Percentiles rank a stretch among this genome's conserved stretches.
phyloP scores from a whole-genome alignment of 2,888 invertebrate species.

The Candidula unifasciata region DNA sequence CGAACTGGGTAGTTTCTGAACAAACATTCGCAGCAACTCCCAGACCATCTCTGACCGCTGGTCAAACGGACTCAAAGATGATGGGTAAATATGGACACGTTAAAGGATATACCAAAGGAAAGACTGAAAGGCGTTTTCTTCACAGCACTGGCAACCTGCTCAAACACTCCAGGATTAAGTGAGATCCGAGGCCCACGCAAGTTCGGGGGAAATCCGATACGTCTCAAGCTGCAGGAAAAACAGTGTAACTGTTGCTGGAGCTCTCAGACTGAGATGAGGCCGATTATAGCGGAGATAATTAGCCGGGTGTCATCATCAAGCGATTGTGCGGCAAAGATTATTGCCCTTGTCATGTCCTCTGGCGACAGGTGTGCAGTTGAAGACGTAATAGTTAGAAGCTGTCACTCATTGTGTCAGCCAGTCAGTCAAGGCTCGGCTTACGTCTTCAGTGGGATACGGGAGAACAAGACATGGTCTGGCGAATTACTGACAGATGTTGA shows the following conservation, averaged over 20 bases:
- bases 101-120: background rate
- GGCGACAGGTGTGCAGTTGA: background rate
- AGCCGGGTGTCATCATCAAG: background rate
- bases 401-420: background rate
- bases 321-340: too few species aligned
- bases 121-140: background rate
- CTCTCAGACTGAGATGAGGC: too few species aligned
- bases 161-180: background rate
- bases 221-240: too few species aligned
- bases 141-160: background rate
- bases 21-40: background rate
- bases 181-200: background rate
- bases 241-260: background rate
- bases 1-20: background rate
- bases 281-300: background rate
- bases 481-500: too few species aligned
- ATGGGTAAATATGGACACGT: constrained; percentile 10
- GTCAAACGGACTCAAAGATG: background rate
- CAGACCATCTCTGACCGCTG: background rate
- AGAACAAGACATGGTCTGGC: too few species aligned
- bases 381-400: background rate
- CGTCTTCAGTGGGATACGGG: background rate
- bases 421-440: background rate
- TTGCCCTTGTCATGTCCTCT: background rate
- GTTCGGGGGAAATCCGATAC: background rate